A percentile compares a stretch with the other conserved stretches of the same genome.
Conservation (phyloP, 2,113 vertebrate species). For the Talpa occidentalis region DNA sequence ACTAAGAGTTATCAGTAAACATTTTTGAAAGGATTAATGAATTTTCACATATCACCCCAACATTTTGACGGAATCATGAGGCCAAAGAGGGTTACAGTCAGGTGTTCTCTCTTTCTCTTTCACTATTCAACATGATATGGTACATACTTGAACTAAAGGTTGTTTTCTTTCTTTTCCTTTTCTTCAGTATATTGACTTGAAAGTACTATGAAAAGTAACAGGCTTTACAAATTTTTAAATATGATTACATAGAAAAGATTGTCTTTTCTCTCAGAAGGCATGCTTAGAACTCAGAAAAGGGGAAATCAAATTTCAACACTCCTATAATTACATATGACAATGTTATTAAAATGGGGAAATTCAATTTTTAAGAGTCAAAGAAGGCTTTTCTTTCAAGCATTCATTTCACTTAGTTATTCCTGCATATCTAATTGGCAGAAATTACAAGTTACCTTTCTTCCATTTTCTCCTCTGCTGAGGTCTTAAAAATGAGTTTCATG, state of each 20-base stretch:
- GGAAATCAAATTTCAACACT: constrained; percentile 36
- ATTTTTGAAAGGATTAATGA: constrained; percentile 4
- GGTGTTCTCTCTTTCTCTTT: background rate
- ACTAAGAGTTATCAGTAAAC: background rate
- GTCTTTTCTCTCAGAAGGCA: constrained; percentile 46
- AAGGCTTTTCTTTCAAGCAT: background rate
- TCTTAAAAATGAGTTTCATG: constrained; percentile 66
- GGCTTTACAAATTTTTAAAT: background rate
- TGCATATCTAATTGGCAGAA: constrained; percentile 68
- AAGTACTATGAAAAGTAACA: constrained; percentile 31
- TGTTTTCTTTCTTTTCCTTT: background rate
- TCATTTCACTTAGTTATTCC: constrained; percentile 55
- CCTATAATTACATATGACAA: constrained; percentile 62
- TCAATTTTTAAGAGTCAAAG: constrained; percentile 48
- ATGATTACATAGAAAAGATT: constrained; percentile 19
- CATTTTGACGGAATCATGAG: background rate
- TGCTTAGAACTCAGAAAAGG: constrained; percentile 36
- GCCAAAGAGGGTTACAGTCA: background rate
- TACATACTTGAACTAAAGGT: background rate
- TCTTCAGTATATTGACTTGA: background rate
- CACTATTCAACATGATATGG: too few species aligned
- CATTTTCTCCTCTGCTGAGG: constrained; percentile 36
- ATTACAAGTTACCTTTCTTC: constrained; percentile 65
- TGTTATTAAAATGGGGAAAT: constrained; percentile 52
- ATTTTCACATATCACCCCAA: background rate